phyloP scores from a whole-genome alignment of 2,797 vertebrate genomes.

The Molossus molossus region DNA sequence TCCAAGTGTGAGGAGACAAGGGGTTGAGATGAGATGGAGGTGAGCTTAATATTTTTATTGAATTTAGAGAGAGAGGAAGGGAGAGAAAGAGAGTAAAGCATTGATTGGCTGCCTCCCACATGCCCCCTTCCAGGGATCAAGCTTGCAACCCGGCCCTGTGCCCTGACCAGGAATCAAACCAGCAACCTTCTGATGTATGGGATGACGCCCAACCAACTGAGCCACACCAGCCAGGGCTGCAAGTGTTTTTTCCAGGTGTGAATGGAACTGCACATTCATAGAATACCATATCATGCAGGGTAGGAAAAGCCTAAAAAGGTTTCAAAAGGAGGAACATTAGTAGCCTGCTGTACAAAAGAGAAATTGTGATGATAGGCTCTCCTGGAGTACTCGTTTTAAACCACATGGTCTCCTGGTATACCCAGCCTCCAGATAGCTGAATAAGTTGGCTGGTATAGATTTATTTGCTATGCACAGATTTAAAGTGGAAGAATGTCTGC shows the following conservation, averaged over 20 bases:
- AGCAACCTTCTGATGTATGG: no score
- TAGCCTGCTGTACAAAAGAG: neutral
- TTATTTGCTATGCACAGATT: neutral
- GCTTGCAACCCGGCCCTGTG: no score
- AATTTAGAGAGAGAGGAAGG: no score
- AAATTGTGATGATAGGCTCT: neutral
- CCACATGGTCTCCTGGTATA: neutral
- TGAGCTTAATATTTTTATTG: no score
- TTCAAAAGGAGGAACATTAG: neutral
- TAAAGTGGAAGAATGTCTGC: neutral
- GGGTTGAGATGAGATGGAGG: neutral
- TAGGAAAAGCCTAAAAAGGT: neutral
- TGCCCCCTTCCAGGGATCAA: no score
- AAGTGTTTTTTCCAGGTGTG: neutral
- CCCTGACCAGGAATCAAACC: no score
- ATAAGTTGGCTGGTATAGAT: neutral
- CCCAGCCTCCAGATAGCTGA: neutral
- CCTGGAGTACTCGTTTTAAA: neutral
- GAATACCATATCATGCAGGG: neutral
- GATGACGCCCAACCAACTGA: no score
- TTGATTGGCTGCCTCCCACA: no score
- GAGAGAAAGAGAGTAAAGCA: no score
- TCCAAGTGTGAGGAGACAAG: neutral
- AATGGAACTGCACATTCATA: neutral
- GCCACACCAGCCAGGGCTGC: neutral